Evolutionary conservation across 2,113 vertebrate species (phyloP).

Genomic region (Dipodomys merriami): DNA sequence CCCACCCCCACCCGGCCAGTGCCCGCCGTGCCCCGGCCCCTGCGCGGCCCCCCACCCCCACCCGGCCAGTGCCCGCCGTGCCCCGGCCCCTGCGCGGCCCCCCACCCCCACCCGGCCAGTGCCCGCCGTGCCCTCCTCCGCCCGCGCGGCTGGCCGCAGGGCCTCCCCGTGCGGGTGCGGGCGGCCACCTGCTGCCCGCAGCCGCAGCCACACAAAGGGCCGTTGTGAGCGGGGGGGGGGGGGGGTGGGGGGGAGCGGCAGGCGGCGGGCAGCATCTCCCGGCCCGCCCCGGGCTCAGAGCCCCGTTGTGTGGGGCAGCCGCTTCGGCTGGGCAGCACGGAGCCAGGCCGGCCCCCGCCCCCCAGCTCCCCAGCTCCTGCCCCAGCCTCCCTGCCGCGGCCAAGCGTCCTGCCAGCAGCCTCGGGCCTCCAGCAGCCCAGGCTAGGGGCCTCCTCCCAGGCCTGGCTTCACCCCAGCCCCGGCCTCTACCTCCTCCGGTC

Average conservation of each 20-base stretch:
- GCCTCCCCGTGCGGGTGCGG: constrained; percentile 74
- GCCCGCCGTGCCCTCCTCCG: constrained; percentile 76
- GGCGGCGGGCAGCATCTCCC: constrained; percentile 36
- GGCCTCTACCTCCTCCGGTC: neutral
- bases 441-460: rapidly evolving
- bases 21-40: no score
- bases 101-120: constrained; percentile 28
- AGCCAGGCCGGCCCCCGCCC: constrained; percentile 20
- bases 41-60: no score
- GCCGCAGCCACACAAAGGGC: constrained; percentile 72
- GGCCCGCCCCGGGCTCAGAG: constrained; percentile 69
- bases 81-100: no score
- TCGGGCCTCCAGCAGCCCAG: neutral
- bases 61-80: no score
- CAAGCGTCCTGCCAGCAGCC: no score
- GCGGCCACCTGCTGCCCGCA: constrained; percentile 80
- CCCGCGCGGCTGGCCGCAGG: constrained; percentile 74
- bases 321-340: neutral
- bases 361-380: neutral
- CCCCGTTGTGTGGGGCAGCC: constrained; percentile 55
- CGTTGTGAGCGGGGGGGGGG: constrained; percentile 63
- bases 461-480: neutral
- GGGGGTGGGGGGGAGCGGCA: constrained; percentile 2
- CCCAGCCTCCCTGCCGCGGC: neutral
- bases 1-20: no score